phyloP scores from a whole-genome alignment of 2,888 invertebrate genomes.

The Agonopterix subpropinquella region DNA sequence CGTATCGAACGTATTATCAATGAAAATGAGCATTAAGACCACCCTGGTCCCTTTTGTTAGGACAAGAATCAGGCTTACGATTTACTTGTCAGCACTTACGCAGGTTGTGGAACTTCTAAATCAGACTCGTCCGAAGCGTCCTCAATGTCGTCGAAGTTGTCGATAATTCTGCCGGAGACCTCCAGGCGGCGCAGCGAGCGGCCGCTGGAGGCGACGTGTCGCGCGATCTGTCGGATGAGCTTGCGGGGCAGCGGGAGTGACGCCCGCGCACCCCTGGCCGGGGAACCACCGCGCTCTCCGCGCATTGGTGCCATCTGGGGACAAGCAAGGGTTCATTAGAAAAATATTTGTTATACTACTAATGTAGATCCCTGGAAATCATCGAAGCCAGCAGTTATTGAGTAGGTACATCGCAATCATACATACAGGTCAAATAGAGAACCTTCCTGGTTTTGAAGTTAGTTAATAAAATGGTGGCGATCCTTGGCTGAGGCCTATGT shows the following conservation, averaged over 20 bases:
- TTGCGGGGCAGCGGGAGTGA: conserved; percentile 65
- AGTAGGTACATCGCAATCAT: too few species aligned
- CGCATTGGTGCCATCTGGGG: conserved; percentile 71
- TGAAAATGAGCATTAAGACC: too few species aligned
- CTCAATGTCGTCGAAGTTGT: conserved; percentile 70
- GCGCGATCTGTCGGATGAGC: conserved; percentile 66
- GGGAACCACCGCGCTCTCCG: conserved; percentile 66
- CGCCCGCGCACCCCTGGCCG: conserved; percentile 67
- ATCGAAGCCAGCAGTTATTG: too few species aligned
- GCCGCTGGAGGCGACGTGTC: conserved; percentile 69
- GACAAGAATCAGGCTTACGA: too few species aligned
- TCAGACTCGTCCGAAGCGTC: conserved; percentile 62
- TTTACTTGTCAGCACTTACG: conserved; percentile 37
- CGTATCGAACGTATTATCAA: too few species aligned
- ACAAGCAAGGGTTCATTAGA: conserved; percentile 6
- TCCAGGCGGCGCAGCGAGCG: conserved; percentile 67
- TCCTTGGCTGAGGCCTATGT: too few species aligned
- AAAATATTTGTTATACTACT: too few species aligned
- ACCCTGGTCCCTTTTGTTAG: too few species aligned
- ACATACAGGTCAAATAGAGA: too few species aligned
- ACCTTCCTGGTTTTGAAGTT: too few species aligned
- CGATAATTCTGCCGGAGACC: conserved; percentile 67
- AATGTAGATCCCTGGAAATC: too few species aligned
- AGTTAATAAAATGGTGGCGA: too few species aligned
- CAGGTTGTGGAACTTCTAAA: conserved; percentile 55